phyloP scores from a whole-genome alignment of 2,113 vertebrate species.

The Coryphaenoides rupestris region DNA sequence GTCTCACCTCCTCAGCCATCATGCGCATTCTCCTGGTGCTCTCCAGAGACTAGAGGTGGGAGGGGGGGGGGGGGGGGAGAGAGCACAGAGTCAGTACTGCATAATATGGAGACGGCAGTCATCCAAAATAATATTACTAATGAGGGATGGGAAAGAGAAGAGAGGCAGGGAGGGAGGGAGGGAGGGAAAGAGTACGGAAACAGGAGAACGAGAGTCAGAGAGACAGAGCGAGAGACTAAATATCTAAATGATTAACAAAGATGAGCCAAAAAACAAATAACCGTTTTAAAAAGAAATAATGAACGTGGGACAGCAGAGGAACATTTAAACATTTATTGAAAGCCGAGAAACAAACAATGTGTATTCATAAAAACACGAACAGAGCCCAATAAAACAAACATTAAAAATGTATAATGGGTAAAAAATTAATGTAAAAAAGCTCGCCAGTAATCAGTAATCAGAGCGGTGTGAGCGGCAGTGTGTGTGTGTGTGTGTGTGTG shows the following conservation, averaged over 20 bases:
- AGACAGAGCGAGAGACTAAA: neutral
- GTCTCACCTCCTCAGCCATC: slow-evolving; percentile 91
- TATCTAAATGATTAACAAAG: no score
- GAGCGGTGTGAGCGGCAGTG: no score
- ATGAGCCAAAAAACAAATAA: neutral
- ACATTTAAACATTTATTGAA: neutral
- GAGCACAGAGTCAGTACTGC: neutral
- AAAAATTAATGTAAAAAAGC: no score
- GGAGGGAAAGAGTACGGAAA: neutral
- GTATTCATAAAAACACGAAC: no score
- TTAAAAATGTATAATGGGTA: no score
- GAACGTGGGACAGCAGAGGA: neutral
- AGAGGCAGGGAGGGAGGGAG: neutral
- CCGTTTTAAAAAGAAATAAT: neutral
- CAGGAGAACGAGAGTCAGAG: neutral
- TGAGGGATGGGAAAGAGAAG: neutral
- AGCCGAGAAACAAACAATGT: no score
- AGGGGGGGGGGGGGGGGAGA: slow-evolving; percentile 30
- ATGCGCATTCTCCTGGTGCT: slow-evolving; percentile 93
- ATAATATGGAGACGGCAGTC: slow-evolving; percentile 2
- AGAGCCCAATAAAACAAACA: no score
- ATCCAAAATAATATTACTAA: neutral
- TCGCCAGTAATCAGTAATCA: no score
- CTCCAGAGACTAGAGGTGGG: slow-evolving; percentile 86
- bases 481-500: no score